A percentile compares a stretch with the other conserved stretches of the same genome.
Conservation (phyloP, 2,888 invertebrate species). For the Epinotia bilunana region DNA sequence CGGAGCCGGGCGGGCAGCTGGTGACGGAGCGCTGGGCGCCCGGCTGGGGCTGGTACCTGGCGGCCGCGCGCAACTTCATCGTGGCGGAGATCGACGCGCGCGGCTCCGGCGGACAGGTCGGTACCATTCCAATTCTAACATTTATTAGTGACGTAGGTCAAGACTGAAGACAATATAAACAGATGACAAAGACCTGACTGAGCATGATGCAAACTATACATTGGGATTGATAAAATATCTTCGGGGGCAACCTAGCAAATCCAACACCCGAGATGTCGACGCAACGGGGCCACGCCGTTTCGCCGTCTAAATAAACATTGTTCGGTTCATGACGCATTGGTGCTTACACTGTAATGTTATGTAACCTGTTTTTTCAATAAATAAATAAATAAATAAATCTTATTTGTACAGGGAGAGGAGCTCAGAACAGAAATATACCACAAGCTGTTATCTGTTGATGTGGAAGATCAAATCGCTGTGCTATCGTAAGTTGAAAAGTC, state of each 20-base stretch:
- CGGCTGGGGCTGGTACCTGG: slow-evolving; percentile 94
- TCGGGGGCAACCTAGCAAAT: no score
- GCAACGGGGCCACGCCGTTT: no score
- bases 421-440: slow-evolving; percentile 89
- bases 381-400: no score
- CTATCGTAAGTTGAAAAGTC: slow-evolving; percentile 79
- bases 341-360: no score
- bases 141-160: background rate
- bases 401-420: slow-evolving; percentile 87
- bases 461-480: slow-evolving; percentile 90
- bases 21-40: slow-evolving; percentile 92
- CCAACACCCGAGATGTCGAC: no score
- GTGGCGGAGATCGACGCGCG: slow-evolving; percentile 95
- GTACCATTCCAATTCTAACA: background rate
- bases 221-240: background rate
- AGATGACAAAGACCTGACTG: no score
- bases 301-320: no score
- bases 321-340: no score
- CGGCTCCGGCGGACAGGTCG: slow-evolving; percentile 89
- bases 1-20: slow-evolving; percentile 90
- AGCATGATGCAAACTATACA: no score
- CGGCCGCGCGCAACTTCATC: slow-evolving; percentile 92
- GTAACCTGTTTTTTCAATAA: no score
- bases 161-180: background rate
- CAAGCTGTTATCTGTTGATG: slow-evolving; percentile 88